Percentiles rank a stretch among this genome's conserved stretches.
Conservation (phyloP, 2,113 vertebrate species). For the Ptychochromis oligacanthus region DNA sequence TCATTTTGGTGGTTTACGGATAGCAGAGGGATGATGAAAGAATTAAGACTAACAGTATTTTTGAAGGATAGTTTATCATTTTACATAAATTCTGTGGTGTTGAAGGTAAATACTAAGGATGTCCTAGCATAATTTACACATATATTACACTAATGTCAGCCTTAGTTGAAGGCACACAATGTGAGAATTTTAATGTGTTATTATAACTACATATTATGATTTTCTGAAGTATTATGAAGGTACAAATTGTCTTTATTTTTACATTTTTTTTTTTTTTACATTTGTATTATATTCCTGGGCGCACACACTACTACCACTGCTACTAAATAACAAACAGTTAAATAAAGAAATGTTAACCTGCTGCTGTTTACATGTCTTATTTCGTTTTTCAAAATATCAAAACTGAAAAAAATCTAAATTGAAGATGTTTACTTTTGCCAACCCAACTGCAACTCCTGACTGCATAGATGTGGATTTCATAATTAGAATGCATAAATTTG, state of each 20-base stretch:
- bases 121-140: background rate
- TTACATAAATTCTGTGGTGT: background rate
- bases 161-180: slow-evolving; percentile 1
- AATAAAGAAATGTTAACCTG: slow-evolving; percentile 17
- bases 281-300: background rate
- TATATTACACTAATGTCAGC: background rate
- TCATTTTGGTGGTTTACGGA: background rate
- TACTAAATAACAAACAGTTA: background rate
- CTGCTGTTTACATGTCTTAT: background rate
- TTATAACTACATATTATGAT: background rate
- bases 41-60: background rate
- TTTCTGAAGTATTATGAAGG: background rate
- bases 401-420: background rate
- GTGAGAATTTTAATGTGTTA: background rate
- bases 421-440: background rate
- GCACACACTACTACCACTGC: background rate
- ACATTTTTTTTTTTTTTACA: background rate
- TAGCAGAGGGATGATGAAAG: background rate
- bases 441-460: background rate
- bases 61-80: background rate
- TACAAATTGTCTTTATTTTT: background rate
- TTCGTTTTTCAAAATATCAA: background rate
- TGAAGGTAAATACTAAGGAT: slow-evolving; percentile 23
- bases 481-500: no score
- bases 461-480: no score